phyloP scores from a whole-genome alignment of 2,113 vertebrate species.

The Narcine bancroftii region DNA sequence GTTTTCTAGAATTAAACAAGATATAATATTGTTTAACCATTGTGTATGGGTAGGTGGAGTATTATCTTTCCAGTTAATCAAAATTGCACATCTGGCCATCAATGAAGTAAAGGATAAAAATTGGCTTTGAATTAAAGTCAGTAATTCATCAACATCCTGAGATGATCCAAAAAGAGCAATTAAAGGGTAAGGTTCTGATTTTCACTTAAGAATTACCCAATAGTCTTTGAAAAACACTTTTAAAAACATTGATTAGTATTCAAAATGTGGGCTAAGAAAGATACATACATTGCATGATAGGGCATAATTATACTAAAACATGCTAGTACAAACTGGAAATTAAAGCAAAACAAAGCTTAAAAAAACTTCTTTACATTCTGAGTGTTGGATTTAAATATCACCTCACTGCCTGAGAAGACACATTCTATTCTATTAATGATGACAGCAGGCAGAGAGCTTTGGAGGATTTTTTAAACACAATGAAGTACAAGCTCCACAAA shows the following conservation, averaged over 20 bases:
- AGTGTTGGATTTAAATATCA: constrained; percentile 23
- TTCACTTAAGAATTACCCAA: too few relatives aligned
- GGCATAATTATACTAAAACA: neutral
- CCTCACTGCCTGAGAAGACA: constrained; percentile 25
- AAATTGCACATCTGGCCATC: too few relatives aligned
- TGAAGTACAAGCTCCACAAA: constrained; percentile 60
- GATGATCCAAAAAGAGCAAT: too few relatives aligned
- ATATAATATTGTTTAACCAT: too few relatives aligned
- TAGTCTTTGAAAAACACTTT: too few relatives aligned
- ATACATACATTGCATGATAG: neutral
- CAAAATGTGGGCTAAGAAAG: neutral
- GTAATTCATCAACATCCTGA: too few relatives aligned
- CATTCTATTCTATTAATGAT: constrained; percentile 57
- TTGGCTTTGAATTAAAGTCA: too few relatives aligned
- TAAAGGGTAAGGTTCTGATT: too few relatives aligned
- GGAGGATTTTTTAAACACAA: constrained; percentile 68
- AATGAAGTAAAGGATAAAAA: too few relatives aligned
- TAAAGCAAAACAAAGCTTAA: neutral
- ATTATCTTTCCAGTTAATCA: too few relatives aligned
- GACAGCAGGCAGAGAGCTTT: constrained; percentile 59
- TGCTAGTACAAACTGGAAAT: neutral
- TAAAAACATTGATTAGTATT: constrained; percentile 5
- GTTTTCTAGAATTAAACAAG: too few relatives aligned
- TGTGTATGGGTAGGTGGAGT: too few relatives aligned
- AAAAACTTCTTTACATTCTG: neutral